Conservation (phyloP, 2,888 invertebrate genomes). For the Poecilobothrus nobilitatus region DNA sequence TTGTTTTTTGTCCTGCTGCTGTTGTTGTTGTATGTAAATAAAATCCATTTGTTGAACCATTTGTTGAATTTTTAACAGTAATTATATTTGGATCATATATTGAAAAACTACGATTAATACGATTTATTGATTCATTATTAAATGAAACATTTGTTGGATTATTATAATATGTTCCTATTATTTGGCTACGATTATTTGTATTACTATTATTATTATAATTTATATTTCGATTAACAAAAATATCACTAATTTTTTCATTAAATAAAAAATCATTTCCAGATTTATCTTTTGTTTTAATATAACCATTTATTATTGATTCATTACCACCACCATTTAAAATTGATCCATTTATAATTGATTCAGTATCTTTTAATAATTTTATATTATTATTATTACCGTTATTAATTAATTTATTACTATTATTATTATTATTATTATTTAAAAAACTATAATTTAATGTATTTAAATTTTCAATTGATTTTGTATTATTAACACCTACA, state of each 20-base stretch:
- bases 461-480: constrained; percentile 15
- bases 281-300: constrained; percentile 9
- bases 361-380: neutral
- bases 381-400: constrained; percentile 9
- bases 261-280: constrained; percentile 14
- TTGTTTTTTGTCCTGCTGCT: constrained; percentile 13
- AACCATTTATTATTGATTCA: neutral
- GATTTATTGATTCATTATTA: constrained; percentile 14
- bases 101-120: constrained; percentile 20
- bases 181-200: constrained; percentile 8
- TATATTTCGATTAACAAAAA: constrained; percentile 25
- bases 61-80: constrained; percentile 16
- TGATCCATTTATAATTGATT: neutral
- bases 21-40: constrained; percentile 21
- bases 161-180: constrained; percentile 11
- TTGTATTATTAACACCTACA: neutral
- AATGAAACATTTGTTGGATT: constrained; percentile 21
- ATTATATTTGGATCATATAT: constrained; percentile 19
- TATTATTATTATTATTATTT: constrained; percentile 13
- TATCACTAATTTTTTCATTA: constrained; percentile 25
- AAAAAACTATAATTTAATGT: constrained; percentile 20
- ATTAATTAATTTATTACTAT: neutral
- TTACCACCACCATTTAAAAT: neutral
- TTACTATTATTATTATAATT: constrained; percentile 6
- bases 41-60: constrained; percentile 21